Conservation (phyloP, 2,797 vertebrate genomes). For the Hybognathus amarus region DNA sequence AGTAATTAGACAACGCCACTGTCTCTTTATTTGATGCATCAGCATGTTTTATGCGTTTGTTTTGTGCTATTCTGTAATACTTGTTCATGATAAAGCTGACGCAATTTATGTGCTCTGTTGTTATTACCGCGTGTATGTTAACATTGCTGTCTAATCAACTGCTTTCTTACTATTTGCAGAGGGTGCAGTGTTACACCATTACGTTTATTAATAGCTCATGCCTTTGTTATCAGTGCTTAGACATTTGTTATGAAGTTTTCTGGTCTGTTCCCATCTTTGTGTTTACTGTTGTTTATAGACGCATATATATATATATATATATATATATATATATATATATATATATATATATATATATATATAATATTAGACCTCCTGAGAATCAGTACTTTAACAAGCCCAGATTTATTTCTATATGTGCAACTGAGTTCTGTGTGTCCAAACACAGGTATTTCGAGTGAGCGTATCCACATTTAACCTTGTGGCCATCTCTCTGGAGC, state of each 20-base stretch:
- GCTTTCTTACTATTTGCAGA: constrained; percentile 40
- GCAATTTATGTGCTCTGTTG: constrained; percentile 64
- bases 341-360: too few species aligned
- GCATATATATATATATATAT: not conserved
- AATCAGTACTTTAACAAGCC: not conserved
- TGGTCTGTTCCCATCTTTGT: constrained; percentile 7
- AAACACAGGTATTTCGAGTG: constrained; percentile 88
- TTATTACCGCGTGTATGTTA: constrained; percentile 21
- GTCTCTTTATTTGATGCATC: constrained; percentile 21
- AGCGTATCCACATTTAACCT: constrained; percentile 96
- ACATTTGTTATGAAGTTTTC: constrained; percentile 21
- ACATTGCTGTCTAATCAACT: constrained; percentile 17
- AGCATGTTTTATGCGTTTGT: constrained; percentile 58
- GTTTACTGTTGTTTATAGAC: constrained; percentile 16
- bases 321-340: too few species aligned
- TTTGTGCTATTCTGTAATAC: constrained; percentile 39
- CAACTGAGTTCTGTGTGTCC: constrained; percentile 7
- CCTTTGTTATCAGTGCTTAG: constrained; percentile 37
- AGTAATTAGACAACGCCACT: not conserved
- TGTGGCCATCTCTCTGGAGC: constrained; percentile 96
- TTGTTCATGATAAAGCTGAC: constrained; percentile 55
- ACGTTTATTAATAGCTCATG: constrained; percentile 25
- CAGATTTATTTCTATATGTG: constrained; percentile 22
- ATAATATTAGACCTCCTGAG: not conserved
- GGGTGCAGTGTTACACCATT: constrained; percentile 45